Base-by-base conservation (phyloP, 2,113 vertebrate species). In the Cyanoliseus patagonus region DNA sequence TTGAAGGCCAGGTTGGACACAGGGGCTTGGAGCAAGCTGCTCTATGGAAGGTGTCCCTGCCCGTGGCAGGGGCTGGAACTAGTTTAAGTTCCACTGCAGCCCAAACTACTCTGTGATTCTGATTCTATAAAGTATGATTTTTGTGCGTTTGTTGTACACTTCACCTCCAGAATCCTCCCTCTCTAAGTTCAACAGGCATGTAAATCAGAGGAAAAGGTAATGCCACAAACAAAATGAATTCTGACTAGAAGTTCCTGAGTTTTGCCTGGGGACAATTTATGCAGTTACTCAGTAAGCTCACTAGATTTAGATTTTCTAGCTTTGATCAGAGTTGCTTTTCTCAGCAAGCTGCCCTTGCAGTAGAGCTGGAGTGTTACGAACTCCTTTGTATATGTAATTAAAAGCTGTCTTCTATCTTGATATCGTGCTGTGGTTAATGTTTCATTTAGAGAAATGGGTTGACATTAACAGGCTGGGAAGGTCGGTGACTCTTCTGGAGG, bases 281-380 rank as follows among this genome's bases (percentile, higher is more conserved):
- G 59, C 52, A 74, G 53, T 85, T 68, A 31, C 72, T 85, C 1
- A 0, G 37, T 79, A 59, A 86, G 53, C 55, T 94, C 52, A 20
- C 70, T 75, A 17, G 14, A 83, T 87, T 83, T 57, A 51, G 49
- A 37, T 92, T 86, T 81, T 67, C 73, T 64, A 82, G 83, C 90
- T 96, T 95, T 93, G 88, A 78, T 92, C 86, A 75, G 39, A 81
- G 83, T 63, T 93, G 83, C 68, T 72, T 83, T 92, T 92, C 80
- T 92, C 92, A 94, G 95, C 86, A 94, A 81, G 83, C 90, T 88
- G 83, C 86, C 76, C 62, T 83, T 84, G 86, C 28, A 28, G 80
- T 59, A 76, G 73, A 78, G 41, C 69, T 72, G 55, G 47, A 88
- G 88, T 88, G 76, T 83, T 78, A 78, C 0, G 0, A 42, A 13